Evolutionary conservation across 2,888 invertebrate species (phyloP), one percentile per base, ranked within the genome.

Genomic region (Frankliniella intonsa): DNA sequence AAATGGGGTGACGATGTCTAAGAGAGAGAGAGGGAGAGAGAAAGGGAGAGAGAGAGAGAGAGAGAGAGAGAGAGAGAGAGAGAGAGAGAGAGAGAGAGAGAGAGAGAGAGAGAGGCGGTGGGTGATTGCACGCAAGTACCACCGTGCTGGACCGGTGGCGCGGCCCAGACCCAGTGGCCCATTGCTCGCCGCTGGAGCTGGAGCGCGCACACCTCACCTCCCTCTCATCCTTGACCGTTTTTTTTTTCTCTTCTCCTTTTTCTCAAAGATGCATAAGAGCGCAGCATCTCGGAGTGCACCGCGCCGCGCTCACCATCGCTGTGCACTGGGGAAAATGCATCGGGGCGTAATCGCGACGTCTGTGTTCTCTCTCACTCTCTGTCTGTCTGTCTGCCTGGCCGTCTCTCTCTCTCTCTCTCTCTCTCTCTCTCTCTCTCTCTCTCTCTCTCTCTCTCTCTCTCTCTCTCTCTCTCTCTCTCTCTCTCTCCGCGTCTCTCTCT

Each of bases 61-160:
- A 3, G 55, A 55, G 55, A 55, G 55, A 55, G 55, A 55, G 10
- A 55, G 55, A 55, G 55, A 55, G 55, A 55, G 55, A 55, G 55
- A 55, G 55, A 55, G 7, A 55, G 55, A 55, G 55, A 55, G 55
- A 55, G 7, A 10, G 10, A 10, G 55, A 55, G 7, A 10, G 10
- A 10, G 55, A 55, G 55, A 10, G 10, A 10, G 55, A 55, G 55
- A 10, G 55, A 14, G 14, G 62, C 0, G 14, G 11, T 14, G 62
- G 62, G 62, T 62, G 62, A 62, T 62, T 62, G 62, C 69, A 76
- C 69, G 69, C 69, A 76, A 22, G 69, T 76, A 76, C 69, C 7
- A 38, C 38, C 38, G 38, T 3, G 38, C 38, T 38, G 38, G 38
- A 5, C 38, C 38, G 38, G 62, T 19, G 55, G 55, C 55, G 2